These are phyloP conservation scores for Agrotis clavis DNA, from an alignment of 2,888 invertebrate genomes.

Conservation along the genomic window DNA sequence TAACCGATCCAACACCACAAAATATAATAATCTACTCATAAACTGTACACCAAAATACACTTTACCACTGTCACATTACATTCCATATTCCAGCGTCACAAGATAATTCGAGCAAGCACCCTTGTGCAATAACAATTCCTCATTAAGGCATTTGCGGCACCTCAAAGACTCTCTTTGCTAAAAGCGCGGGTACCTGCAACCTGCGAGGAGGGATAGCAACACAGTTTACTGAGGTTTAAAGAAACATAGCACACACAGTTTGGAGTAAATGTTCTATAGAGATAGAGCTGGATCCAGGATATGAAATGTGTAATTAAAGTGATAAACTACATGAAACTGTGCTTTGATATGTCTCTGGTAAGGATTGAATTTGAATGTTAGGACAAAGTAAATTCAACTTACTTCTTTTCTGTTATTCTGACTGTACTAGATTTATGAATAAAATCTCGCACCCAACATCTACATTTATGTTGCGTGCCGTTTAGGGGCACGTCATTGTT, in stretches of 20 bases:
- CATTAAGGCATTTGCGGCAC: constrained; percentile 63
- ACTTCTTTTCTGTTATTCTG: no score
- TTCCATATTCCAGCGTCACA: constrained; percentile 17
- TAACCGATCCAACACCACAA: constrained; percentile 10
- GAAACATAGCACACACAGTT: constrained; percentile 43
- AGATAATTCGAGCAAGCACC: constrained; percentile 55
- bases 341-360: no score
- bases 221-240: constrained; percentile 49
- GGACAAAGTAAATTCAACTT: no score
- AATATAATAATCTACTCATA: constrained; percentile 27
- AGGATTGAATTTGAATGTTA: no score
- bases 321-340: no score
- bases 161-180: constrained; percentile 59
- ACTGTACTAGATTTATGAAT: no score
- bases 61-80: constrained; percentile 2
- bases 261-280: constrained; percentile 35
- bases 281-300: constrained; percentile 37
- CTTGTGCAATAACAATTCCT: constrained; percentile 64
- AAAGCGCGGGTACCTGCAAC: constrained; percentile 42
- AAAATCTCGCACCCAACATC: no score
- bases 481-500: no score
- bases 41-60: constrained; percentile 33
- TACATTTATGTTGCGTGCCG: no score
- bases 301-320: background rate
- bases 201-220: constrained; percentile 19